phyloP scores from a whole-genome alignment of 2,888 invertebrate species.

The Atrina japonica region DNA sequence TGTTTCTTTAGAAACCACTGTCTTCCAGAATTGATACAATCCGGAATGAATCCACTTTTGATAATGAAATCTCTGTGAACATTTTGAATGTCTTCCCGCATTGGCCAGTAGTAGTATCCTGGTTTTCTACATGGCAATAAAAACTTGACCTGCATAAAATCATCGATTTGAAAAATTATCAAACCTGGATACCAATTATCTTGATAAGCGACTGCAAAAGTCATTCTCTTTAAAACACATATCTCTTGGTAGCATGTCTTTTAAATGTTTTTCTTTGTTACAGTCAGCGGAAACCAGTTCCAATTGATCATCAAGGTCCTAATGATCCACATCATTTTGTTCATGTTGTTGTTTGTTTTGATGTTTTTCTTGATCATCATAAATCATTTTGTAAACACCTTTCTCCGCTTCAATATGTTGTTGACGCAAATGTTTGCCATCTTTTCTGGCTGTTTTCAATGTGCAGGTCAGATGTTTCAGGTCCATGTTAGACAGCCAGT shows the following conservation, averaged over 20 bases:
- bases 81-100: conserved; percentile 2
- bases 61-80: conserved; percentile 1
- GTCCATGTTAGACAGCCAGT: conserved; percentile 44
- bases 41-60: not conserved
- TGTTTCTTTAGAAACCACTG: too few species aligned
- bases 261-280: not conserved
- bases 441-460: conserved; percentile 42
- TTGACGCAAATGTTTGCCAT: conserved; percentile 28
- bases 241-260: not conserved
- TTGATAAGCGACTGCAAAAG: conserved; percentile 27
- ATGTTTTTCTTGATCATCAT: conserved; percentile 26
- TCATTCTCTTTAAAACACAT: conserved; percentile 5
- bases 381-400: conserved; percentile 25
- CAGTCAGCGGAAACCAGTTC: not conserved
- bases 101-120: conserved; percentile 28
- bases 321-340: not conserved
- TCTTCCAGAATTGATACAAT: too few species aligned
- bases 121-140: not conserved
- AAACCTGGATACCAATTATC: conserved; percentile 34
- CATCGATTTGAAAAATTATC: not conserved
- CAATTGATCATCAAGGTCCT: not conserved
- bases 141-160: conserved; percentile 11
- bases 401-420: conserved; percentile 30
- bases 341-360: conserved; percentile 1
- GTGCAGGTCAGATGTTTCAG: not conserved